Evolutionary conservation across 2,888 invertebrate genomes (phyloP).

Genomic region (Lasioglossum morio): DNA sequence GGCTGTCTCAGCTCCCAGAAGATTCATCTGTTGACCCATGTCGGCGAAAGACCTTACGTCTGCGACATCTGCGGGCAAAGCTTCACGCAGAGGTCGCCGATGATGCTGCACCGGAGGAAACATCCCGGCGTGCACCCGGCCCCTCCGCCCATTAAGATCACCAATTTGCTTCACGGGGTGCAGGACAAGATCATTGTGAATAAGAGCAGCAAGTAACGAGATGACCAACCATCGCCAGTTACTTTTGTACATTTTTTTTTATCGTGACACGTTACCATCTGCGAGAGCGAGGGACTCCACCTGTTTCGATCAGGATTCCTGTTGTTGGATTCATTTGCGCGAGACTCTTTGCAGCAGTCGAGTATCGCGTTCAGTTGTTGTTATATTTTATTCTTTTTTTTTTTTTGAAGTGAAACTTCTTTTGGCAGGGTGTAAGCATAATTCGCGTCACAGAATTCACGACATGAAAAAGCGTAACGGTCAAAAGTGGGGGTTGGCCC

Average conservation of each 20-base stretch:
- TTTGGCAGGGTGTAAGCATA: too few species aligned
- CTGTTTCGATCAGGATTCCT: not conserved
- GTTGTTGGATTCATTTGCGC: constrained; percentile 4
- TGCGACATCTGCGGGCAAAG: constrained; percentile 81
- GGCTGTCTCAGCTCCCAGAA: constrained; percentile 79
- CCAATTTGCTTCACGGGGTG: constrained; percentile 79
- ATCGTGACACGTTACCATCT: not conserved
- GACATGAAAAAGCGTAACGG: too few species aligned
- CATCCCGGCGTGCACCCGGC: constrained; percentile 80
- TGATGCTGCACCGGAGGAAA: constrained; percentile 80
- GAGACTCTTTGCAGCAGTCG: not conserved
- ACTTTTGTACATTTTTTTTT: constrained; percentile 28
- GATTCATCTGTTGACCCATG: constrained; percentile 78
- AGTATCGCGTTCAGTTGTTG: constrained; percentile 5
- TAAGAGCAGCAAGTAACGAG: constrained; percentile 60
- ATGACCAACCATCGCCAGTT: not conserved
- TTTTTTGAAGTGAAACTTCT: too few species aligned
- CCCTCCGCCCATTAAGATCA: constrained; percentile 81
- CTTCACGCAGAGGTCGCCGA: constrained; percentile 81
- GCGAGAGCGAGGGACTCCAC: not conserved
- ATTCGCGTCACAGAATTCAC: too few species aligned
- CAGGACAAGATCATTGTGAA: constrained; percentile 78
- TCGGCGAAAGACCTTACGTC: constrained; percentile 80
- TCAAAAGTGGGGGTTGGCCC: too few species aligned
- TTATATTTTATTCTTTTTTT: not conserved